These are phyloP conservation scores for Copidosoma aretas DNA, from an alignment of 2,888 invertebrate genomes.

Conservation along the genomic window DNA sequence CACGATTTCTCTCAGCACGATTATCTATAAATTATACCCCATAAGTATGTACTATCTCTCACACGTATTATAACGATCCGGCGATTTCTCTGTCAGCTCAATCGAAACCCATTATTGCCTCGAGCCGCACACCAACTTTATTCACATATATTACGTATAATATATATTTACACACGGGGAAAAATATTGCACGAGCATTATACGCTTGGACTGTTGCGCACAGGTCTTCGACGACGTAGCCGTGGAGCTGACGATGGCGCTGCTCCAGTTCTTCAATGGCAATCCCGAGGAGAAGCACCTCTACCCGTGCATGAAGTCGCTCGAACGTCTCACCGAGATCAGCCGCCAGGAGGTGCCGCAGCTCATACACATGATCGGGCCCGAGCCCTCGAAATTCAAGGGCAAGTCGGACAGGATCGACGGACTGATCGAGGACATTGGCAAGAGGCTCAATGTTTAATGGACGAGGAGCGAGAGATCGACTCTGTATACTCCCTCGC, in stretches of 20 bases:
- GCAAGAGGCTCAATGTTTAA: slow-evolving; percentile 71
- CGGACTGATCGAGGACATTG: slow-evolving; percentile 78
- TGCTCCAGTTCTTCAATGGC: slow-evolving; percentile 85
- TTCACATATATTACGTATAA: no score
- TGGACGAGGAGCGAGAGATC: slow-evolving; percentile 16
- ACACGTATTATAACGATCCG: no score
- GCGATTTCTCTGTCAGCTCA: no score
- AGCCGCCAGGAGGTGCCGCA: slow-evolving; percentile 85
- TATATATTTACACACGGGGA: no score
- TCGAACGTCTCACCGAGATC: slow-evolving; percentile 76
- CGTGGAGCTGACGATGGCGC: slow-evolving; percentile 88
- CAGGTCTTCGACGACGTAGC: slow-evolving; percentile 95
- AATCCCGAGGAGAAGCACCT: slow-evolving; percentile 82
- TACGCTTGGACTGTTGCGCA: no score
- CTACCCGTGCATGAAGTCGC: slow-evolving; percentile 79
- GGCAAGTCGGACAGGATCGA: slow-evolving; percentile 83
- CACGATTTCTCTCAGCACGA: no score
- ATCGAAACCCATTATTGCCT: no score
- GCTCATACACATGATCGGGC: slow-evolving; percentile 89
- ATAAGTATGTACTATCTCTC: no score
- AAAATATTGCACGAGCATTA: no score
- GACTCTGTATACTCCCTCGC: no score
- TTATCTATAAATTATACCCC: no score
- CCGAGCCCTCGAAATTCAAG: slow-evolving; percentile 81
- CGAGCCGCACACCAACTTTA: no score